phyloP scores from a whole-genome alignment of 2,797 vertebrate genomes.

The Galagoides demidoff region DNA sequence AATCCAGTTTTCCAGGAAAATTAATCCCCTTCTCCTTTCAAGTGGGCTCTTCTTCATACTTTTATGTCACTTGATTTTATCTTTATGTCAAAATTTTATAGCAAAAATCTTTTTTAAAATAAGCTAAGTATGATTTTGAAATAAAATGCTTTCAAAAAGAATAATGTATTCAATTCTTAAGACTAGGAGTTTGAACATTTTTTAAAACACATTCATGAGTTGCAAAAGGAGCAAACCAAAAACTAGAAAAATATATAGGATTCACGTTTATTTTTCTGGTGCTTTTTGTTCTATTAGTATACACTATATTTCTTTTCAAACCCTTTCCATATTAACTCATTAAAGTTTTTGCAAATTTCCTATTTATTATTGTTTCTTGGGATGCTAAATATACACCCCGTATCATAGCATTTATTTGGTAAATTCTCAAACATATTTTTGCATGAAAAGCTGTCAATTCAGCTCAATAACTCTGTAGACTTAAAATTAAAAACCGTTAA shows the following conservation, averaged over 20 bases:
- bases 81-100: not conserved
- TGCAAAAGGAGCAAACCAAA: not conserved
- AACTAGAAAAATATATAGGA: not conserved
- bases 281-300: not conserved
- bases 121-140: not conserved
- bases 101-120: not conserved
- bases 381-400: not conserved
- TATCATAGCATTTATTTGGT: not conserved
- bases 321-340: not conserved
- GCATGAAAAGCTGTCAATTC: not conserved
- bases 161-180: slow-evolving; percentile 8
- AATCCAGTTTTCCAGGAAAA: not conserved
- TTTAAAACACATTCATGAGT: not conserved
- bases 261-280: not conserved
- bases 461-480: not conserved
- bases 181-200: not conserved
- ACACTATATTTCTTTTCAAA: not conserved
- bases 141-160: slow-evolving; percentile 4
- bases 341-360: not conserved
- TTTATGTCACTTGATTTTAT: slow-evolving; percentile 1
- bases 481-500: not conserved
- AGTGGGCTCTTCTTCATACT: not conserved
- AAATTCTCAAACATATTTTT: not conserved
- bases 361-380: not conserved
- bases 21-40: not conserved